Conservation (phyloP, 2,888 invertebrate species). For the Agrilus biguttatus region DNA sequence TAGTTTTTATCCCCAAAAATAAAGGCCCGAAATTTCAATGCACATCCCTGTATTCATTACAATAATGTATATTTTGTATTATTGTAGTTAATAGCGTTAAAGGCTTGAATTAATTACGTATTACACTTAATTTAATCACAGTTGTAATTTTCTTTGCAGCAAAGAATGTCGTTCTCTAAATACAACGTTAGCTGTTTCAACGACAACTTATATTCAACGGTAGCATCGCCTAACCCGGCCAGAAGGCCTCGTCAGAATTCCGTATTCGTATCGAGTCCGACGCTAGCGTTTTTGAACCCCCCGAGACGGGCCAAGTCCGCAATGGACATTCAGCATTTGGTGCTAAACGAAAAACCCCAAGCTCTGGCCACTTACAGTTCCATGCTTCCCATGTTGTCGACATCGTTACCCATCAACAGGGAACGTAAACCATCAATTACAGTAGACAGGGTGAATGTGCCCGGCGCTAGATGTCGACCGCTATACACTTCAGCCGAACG, state of each 20-base stretch:
- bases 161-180: slow-evolving; percentile 55
- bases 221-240: slow-evolving; percentile 27
- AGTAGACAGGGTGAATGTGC: slow-evolving; percentile 15
- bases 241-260: slow-evolving; percentile 61
- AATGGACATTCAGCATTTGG: slow-evolving; percentile 65
- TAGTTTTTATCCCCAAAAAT: too few species aligned
- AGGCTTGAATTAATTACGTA: too few species aligned
- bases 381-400: slow-evolving; percentile 23
- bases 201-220: slow-evolving; percentile 29
- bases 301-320: slow-evolving; percentile 71
- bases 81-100: too few species aligned
- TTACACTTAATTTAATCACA: not conserved
- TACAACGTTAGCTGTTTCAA: slow-evolving; percentile 49
- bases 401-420: slow-evolving; percentile 16
- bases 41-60: not conserved
- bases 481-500: slow-evolving; percentile 23
- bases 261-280: slow-evolving; percentile 63
- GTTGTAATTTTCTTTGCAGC: slow-evolving; percentile 34
- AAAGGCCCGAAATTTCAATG: too few species aligned
- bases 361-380: slow-evolving; percentile 18
- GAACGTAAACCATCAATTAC: slow-evolving; percentile 21
- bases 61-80: too few species aligned
- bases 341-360: slow-evolving; percentile 26
- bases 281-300: slow-evolving; percentile 50
- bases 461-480: slow-evolving; percentile 17